Conservation (phyloP, 2,888 invertebrate species). For the Drosophila kanekoi region DNA sequence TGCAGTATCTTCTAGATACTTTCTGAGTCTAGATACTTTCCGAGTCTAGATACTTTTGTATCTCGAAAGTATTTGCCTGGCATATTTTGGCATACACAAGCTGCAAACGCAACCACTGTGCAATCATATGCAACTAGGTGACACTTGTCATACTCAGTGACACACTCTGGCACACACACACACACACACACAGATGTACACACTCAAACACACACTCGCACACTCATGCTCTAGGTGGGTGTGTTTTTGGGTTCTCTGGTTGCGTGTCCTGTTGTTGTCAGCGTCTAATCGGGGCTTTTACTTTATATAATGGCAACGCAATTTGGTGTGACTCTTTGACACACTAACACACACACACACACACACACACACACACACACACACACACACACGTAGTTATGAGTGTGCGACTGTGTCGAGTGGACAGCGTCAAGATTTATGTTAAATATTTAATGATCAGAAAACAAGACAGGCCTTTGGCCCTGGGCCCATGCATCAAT, state of each 20-base stretch:
- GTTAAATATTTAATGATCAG: constrained; percentile 56
- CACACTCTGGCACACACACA: constrained; percentile 31
- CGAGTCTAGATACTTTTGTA: constrained; percentile 1
- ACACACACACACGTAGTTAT: not conserved
- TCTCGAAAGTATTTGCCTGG: not conserved
- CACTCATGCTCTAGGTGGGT: constrained; percentile 38
- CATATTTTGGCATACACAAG: not conserved
- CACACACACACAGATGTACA: constrained; percentile 27
- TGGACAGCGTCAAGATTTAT: constrained; percentile 55
- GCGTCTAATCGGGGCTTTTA: constrained; percentile 71
- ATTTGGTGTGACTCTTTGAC: constrained; percentile 69
- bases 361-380: constrained; percentile 15
- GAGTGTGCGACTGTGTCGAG: constrained; percentile 27
- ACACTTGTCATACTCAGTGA: constrained; percentile 64
- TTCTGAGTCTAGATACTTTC: not conserved
- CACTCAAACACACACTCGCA: not conserved
- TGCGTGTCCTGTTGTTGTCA: constrained; percentile 50
- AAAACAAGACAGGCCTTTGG: constrained; percentile 15
- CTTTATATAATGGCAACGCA: constrained; percentile 66
- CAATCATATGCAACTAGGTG: constrained; percentile 53
- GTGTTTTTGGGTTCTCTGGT: constrained; percentile 53
- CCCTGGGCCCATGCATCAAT: constrained; percentile 64
- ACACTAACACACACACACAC: constrained; percentile 51
- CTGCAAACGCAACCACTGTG: constrained; percentile 48
- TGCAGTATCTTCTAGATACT: too few species aligned